These are phyloP conservation scores for Meloe dianella DNA, from an alignment of 2,888 invertebrate genomes.

Conservation along the genomic window DNA sequence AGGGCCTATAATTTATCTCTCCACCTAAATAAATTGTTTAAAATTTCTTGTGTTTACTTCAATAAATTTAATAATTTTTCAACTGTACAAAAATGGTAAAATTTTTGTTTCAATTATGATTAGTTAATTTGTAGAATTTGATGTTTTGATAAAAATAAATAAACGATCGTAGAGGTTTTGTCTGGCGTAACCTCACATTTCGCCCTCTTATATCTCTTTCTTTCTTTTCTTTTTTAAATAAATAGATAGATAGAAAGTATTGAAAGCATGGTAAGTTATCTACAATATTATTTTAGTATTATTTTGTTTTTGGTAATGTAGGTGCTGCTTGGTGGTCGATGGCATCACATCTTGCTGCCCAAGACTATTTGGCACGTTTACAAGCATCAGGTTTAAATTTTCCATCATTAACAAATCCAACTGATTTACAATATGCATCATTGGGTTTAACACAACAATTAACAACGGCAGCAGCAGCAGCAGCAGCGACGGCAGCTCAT, in stretches of 20 bases:
- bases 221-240: not conserved
- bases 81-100: not conserved
- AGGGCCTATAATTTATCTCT: conserved; percentile 43
- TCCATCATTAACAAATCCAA: conserved; percentile 66
- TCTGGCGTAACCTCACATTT: conserved; percentile 28
- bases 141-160: not conserved
- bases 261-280: not conserved
- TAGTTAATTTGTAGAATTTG: not conserved
- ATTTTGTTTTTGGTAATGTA: conserved; percentile 45
- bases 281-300: not conserved
- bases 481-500: conserved; percentile 35
- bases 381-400: conserved; percentile 81
- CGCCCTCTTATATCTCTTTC: not conserved
- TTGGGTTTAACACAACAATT: conserved; percentile 60
- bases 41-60: conserved; percentile 14
- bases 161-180: conserved; percentile 9
- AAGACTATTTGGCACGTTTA: conserved; percentile 83
- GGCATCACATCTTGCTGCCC: conserved; percentile 87
- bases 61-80: not conserved
- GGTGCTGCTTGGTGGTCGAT: conserved; percentile 92
- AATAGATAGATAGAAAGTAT: not conserved
- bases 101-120: not conserved
- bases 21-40: conserved; percentile 28
- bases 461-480: conserved; percentile 5
- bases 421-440: conserved; percentile 68